Evolutionary conservation across 1,140 invertebrate species (phyloP), one percentile per base, ranked within the genome.

Genomic region (Aphelinus certus): DNA sequence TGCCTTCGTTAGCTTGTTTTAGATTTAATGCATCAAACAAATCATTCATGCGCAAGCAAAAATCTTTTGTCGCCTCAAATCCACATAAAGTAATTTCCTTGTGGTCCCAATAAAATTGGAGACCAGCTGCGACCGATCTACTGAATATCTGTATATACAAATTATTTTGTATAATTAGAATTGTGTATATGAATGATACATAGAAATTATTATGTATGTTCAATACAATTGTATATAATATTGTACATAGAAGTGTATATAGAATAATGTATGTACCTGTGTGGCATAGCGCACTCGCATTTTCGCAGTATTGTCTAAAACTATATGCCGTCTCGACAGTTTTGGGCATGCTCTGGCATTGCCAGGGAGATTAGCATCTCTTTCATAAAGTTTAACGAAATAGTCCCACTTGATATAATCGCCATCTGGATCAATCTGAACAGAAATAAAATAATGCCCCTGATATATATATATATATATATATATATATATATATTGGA

Each of bases 11-110:
- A 5, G 75, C 68, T 56, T 75, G 76, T 66, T 79, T 77, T 0
- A 74, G 48, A 60, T 80, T 80, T 9, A 80, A 42, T 1, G 79
- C 77, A 73, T 79, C 77, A 49, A 80, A 79, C 69, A 79, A 76
- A 47, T 77, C 73, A 43, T 77, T 80, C 2, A 80, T 56, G 7
- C 4, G 1, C 57, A 70, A 71, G 57, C 77, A 79, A 56, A 80
- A 80, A 4, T 76, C 49, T 0, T 57, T 46, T 7, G 78, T 76
- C 42, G 56, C 72, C 71, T 79, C 76, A n/a, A 78, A 80, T n/a
- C 75, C 78, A 72, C 66, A 55, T 49, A 79, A 65, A 1, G 3
- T 42, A 9, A 51, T 3, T 7, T 9, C 63, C 64, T 65, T 68
- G 9, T 75, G 65, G 43, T 51, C 46, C 7, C 67, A 49, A 73